Evolutionary conservation across 1,140 invertebrate species (phyloP).

Genomic region (Sycophaga agraensis): DNA sequence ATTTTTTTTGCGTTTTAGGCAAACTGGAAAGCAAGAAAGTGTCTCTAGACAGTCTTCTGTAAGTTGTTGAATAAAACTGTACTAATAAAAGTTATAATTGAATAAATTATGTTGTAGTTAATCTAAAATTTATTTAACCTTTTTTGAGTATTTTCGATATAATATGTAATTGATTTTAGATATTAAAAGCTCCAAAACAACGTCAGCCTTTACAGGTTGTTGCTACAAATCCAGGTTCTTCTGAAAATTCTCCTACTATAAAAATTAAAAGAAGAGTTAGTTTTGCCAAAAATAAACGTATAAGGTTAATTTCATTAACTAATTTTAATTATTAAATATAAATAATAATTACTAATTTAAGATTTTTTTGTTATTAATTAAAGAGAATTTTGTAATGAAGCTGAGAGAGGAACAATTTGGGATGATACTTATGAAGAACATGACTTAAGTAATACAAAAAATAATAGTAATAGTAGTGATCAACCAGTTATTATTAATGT

Average conservation of each 20-base stretch:
- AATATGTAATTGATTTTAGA: slow-evolving; percentile 25
- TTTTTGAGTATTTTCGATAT: background rate
- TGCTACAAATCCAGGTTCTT: slow-evolving; percentile 13
- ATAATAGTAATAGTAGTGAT: slow-evolving; percentile 11
- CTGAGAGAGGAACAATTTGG: slow-evolving; percentile 27
- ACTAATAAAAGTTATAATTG: background rate
- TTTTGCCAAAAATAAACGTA: slow-evolving; percentile 30
- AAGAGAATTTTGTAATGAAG: slow-evolving; percentile 31
- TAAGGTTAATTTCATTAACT: slow-evolving; percentile 23
- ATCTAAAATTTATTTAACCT: background rate
- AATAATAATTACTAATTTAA: too few relatives aligned
- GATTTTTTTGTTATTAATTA: too few relatives aligned
- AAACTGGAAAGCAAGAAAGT: slow-evolving; percentile 22
- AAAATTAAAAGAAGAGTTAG: slow-evolving; percentile 31
- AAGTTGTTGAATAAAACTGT: background rate
- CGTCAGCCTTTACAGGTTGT: slow-evolving; percentile 26
- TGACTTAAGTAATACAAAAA: slow-evolving; percentile 27
- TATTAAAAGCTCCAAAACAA: slow-evolving; percentile 28
- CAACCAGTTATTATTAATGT: slow-evolving; percentile 20
- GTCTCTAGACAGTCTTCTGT: slow-evolving; percentile 28
- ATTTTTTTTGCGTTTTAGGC: slow-evolving; percentile 20
- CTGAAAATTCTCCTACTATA: slow-evolving; percentile 21
- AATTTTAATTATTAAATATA: background rate
- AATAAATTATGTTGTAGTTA: background rate
- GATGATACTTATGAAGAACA: slow-evolving; percentile 31